A percentile compares a stretch with the other conserved stretches of the same genome.
Conservation (phyloP, 2,797 vertebrate genomes). For the Oreonectes daqikongensis region DNA sequence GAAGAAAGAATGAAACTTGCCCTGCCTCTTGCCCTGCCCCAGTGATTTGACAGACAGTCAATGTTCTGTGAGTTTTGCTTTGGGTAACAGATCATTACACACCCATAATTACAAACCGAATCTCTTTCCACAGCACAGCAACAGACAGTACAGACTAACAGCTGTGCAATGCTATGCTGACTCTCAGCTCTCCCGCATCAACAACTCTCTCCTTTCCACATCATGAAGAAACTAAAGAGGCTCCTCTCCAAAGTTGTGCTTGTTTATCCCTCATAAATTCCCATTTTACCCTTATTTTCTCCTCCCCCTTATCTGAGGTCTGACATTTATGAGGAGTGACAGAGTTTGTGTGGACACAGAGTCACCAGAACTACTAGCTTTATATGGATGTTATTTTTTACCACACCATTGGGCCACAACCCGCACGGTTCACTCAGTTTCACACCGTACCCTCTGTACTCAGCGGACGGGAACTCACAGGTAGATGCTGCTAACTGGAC, state of each 20-base stretch:
- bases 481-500: slow-evolving; percentile 50
- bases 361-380: slow-evolving; percentile 55
- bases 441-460: slow-evolving; percentile 55
- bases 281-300: slow-evolving; percentile 38
- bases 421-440: slow-evolving; percentile 64
- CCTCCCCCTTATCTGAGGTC: slow-evolving; percentile 54
- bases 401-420: slow-evolving; percentile 57
- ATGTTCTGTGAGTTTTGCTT: not conserved
- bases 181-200: not conserved
- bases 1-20: too few relatives aligned
- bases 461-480: slow-evolving; percentile 52
- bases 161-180: not conserved
- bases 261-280: slow-evolving; percentile 55
- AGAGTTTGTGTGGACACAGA: slow-evolving; percentile 58
- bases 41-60: slow-evolving; percentile 16
- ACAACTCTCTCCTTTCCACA: not conserved
- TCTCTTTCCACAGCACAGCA: slow-evolving; percentile 49
- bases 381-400: slow-evolving; percentile 47
- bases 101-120: slow-evolving; percentile 24
- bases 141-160: slow-evolving; percentile 50
- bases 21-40: not conserved
- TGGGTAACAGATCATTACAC: slow-evolving; percentile 31
- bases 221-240: slow-evolving; percentile 24
- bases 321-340: slow-evolving; percentile 70
- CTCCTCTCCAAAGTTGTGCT: slow-evolving; percentile 14